phyloP scores from a whole-genome alignment of 1,140 invertebrate species.

The Sycophaga agraensis region DNA sequence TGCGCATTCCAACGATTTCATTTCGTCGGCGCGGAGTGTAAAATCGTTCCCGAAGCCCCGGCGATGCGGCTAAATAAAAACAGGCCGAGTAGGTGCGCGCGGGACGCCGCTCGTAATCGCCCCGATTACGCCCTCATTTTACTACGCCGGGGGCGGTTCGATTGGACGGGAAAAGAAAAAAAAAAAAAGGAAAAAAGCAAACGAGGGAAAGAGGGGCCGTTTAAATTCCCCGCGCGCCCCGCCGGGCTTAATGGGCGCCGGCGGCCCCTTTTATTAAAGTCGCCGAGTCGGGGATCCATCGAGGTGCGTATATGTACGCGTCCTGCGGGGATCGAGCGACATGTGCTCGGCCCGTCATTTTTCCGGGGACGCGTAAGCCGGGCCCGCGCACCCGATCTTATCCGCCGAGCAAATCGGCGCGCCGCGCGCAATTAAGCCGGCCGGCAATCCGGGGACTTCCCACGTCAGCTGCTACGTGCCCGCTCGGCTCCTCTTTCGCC shows the following conservation, averaged over 20 bases:
- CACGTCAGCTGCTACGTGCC: slow-evolving; percentile 24
- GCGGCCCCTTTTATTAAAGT: slow-evolving; percentile 1
- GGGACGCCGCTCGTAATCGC: slow-evolving; percentile 21
- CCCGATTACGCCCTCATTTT: slow-evolving; percentile 27
- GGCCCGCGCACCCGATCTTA: not conserved
- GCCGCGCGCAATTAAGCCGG: slow-evolving; percentile 15
- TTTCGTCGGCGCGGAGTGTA: no score
- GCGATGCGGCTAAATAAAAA: no score
- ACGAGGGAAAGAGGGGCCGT: not conserved
- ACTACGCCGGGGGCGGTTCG: slow-evolving; percentile 13
- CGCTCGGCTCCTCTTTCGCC: slow-evolving; percentile 21
- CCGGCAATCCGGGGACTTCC: slow-evolving; percentile 12
- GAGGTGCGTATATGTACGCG: no score
- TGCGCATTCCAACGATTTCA: no score
- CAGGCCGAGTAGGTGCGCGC: slow-evolving; percentile 7
- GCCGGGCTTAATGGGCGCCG: not conserved
- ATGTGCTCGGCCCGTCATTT: no score
- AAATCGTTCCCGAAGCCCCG: no score
- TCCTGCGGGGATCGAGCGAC: no score
- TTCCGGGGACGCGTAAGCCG: no score
- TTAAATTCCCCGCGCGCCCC: slow-evolving; percentile 18
- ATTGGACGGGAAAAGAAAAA: not conserved
- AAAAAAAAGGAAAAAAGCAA: not conserved
- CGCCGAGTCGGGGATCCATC: not conserved
- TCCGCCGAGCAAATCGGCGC: slow-evolving; percentile 15